Base-by-base conservation (phyloP, 1,140 invertebrate species). In the Trichoplusia ni region DNA sequence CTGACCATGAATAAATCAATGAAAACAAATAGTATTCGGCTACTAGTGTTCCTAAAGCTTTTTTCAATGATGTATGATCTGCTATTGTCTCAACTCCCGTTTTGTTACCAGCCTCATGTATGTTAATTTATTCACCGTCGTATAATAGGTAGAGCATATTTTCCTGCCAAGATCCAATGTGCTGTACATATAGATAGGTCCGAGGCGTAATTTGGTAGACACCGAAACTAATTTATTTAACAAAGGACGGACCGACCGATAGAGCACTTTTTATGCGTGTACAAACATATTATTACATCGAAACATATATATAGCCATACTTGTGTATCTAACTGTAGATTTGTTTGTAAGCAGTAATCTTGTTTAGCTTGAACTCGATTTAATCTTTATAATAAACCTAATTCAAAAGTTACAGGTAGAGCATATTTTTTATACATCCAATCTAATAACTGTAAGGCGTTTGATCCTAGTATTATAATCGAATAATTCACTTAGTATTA, bases 181-280 rank as follows among this genome's bases (percentile, higher is more conserved):
- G 75, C 63, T 82, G 64, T 85, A 86, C 79, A 80, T 86, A 81
- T 81, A 86, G 77, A 88, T 84, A 87, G 79, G 75, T 86, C 70
- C 44, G 79, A 82, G 80, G 90, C 90, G 90, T 91, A 91, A 91
- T 91, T 90, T 91, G 89, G 90, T 91, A 91, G 90, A 91, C 87
- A 91, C 90, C 90, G 90, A 91, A 91, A 88, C 90, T 91, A 91
- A 91, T 91, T 91, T 91, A 91, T 91, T 91, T 91, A 90, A 91
- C 90, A 91, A 91, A 89, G 86, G 84, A 86, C 75, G 71, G 80
- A 75, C 80, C 84, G 81, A 77, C 83, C 74, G 84, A 87, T 86
- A 87, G 81, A 86, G 58, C 75, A 84, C 74, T 88, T 88, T 88
- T 88, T 90, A 84, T 89, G 67, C 71, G 73, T 83, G 79, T 82